phyloP scores from a whole-genome alignment of 1,140 invertebrate genomes.

The Drosophila prosaltans region DNA sequence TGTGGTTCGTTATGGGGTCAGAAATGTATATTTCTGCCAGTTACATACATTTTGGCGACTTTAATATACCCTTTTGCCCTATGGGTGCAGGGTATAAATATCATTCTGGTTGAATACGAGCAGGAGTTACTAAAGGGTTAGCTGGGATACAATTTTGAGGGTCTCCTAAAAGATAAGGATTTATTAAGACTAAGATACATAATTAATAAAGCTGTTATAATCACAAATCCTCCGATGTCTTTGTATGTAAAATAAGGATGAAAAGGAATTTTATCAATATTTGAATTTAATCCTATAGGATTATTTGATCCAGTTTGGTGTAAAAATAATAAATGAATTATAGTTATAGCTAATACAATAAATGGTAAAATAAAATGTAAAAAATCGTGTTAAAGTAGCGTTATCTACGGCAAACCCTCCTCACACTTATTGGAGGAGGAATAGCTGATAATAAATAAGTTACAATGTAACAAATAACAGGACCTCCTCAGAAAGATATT shows the following conservation, averaged over 20 bases:
- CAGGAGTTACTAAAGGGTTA: constrained; percentile 84
- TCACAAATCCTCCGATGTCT: constrained; percentile 77
- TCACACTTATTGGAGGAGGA: constrained; percentile 88
- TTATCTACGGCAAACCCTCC: constrained; percentile 86
- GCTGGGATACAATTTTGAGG: too few relatives aligned
- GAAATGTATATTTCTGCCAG: too few relatives aligned
- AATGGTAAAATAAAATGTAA: constrained; percentile 89
- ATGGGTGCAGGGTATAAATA: constrained; percentile 84
- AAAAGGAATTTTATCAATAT: constrained; percentile 86
- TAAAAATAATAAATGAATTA: constrained; percentile 86
- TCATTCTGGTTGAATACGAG: constrained; percentile 90
- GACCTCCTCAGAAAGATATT: constrained; percentile 89
- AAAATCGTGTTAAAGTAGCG: constrained; percentile 84
- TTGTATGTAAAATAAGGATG: constrained; percentile 86
- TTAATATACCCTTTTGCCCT: too few relatives aligned
- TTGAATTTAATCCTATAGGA: constrained; percentile 85
- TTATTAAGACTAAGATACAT: constrained; percentile 9
- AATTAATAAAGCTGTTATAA: too few relatives aligned
- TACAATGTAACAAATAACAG: constrained; percentile 84
- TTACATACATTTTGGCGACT: too few relatives aligned
- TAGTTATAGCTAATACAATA: constrained; percentile 85
- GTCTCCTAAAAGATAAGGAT: constrained; percentile 83
- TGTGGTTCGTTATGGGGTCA: too few relatives aligned
- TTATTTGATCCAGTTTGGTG: constrained; percentile 87
- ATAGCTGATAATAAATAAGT: constrained; percentile 88